Base-by-base conservation (phyloP, 1,140 invertebrate species). In the Pseudomyrmex pallidus region DNA sequence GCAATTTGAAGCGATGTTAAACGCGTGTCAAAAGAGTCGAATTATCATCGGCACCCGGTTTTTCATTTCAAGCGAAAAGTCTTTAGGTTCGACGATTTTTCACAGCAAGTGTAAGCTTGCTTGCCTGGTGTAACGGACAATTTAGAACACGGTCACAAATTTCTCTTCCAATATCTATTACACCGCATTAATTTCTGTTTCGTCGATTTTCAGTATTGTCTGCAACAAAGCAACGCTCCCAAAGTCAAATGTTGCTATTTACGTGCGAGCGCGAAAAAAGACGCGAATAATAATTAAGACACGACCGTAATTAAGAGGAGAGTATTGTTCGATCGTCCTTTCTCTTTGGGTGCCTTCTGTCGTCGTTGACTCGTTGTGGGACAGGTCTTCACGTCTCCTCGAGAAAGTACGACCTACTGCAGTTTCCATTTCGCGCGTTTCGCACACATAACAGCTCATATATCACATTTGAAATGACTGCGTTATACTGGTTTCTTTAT, bases 361-460 rank as follows among this genome's bases (percentile, higher is more conserved):
- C 25, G 52, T 78, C 15, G 44, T 59, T 35, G 64, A n/a, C 20
- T 15, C 68, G 64, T 74, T 83, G 85, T 87, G 83, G 70, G 85
- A 84, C 82, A 74, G 17, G 73, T 87, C 85, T 84, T 59, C 50
- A 67, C 46, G 63, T 12, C 46, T 68, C 17, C 56, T 74, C 67
- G 73, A 84, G 85, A 87, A 87, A 87, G 85, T 84, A 63, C 66
- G 82, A 63, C 70, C 57, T 35, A 57, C 74, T 83, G 85, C 25
- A 83, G 82, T 87, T 87, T 87, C 68, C 85, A 86, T 87, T 86
- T 87, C 72, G 50, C 80, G 57, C 61, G 25, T 62, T 72, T 68
- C 59, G 54, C 77, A 76, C 78, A 82, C 62, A 66, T 86, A 86
- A 87, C 76, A 73, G 73, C 61, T 86, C 61, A 20, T 48, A 56